Evolutionary conservation across 2,888 invertebrate genomes (phyloP).

Genomic region (Buathra laborator): DNA sequence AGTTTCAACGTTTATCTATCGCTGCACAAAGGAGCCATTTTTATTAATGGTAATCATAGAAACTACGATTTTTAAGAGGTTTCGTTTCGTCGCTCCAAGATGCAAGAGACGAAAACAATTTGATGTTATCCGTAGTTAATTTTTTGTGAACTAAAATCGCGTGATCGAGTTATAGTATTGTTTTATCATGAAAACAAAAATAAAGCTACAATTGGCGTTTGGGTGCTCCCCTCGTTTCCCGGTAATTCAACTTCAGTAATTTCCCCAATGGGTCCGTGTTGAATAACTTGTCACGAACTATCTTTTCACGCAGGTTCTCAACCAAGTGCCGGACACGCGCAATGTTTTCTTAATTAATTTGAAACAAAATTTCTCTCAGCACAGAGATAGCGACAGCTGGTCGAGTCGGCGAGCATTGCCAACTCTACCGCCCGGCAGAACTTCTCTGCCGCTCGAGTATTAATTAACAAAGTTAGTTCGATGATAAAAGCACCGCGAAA

Average conservation of each 20-base stretch:
- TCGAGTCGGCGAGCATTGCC: slow-evolving; percentile 1
- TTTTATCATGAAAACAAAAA: too few relatives aligned
- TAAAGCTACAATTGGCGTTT: too few relatives aligned
- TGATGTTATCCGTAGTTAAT: too few relatives aligned
- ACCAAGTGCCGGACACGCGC: slow-evolving; percentile 24
- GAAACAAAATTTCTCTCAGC: slow-evolving; percentile 16
- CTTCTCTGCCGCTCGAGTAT: slow-evolving; percentile 19
- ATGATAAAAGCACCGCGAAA: slow-evolving; percentile 42
- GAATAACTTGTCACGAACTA: slow-evolving; percentile 25
- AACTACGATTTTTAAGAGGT: not conserved
- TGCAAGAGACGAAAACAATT: too few relatives aligned
- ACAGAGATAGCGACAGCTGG: not conserved
- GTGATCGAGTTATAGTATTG: too few relatives aligned
- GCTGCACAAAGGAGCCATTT: slow-evolving; percentile 1
- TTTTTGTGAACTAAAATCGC: too few relatives aligned
- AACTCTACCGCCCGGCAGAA: not conserved
- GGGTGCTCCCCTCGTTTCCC: too few relatives aligned
- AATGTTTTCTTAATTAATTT: slow-evolving; percentile 35
- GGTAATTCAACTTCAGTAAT: not conserved
- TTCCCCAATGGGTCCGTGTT: not conserved
- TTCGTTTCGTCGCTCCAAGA: too few relatives aligned
- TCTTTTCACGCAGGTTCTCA: not conserved
- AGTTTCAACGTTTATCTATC: not conserved
- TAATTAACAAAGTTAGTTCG: slow-evolving; percentile 60
- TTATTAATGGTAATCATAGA: slow-evolving; percentile 10